Evolutionary conservation across 2,113 vertebrate species (phyloP).

Genomic region (Burhinus bistriatus): DNA sequence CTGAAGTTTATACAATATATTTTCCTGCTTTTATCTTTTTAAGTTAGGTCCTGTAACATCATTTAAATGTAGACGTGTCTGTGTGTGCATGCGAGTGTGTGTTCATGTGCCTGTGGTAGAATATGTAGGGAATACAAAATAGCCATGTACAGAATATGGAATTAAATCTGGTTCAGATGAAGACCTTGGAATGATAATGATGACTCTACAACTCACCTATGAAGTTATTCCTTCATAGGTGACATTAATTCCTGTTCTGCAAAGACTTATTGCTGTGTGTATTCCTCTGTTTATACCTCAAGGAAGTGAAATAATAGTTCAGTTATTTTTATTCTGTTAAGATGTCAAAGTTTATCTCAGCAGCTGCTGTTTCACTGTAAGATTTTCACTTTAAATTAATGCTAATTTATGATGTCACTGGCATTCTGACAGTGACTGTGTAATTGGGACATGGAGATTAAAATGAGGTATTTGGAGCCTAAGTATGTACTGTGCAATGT

Average conservation of each 20-base stretch:
- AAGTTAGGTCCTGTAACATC: background rate
- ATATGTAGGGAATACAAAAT: constrained; percentile 12
- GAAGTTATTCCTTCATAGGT: constrained; percentile 29
- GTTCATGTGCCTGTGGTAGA: background rate
- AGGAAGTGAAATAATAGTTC: constrained; percentile 63
- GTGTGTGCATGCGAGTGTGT: background rate
- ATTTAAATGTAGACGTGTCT: background rate
- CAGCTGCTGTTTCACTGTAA: constrained; percentile 54
- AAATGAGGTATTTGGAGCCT: constrained; percentile 1
- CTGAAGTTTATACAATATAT: background rate
- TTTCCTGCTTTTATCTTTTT: background rate
- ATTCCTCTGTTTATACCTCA: constrained; percentile 61
- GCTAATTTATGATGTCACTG: constrained; percentile 57
- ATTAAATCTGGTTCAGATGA: constrained; percentile 43
- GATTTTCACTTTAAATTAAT: constrained; percentile 68
- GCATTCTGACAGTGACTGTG: constrained; percentile 35
- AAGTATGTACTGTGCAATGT: background rate
- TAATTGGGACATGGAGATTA: constrained; percentile 42
- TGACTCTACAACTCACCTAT: constrained; percentile 42
- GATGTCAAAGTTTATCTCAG: constrained; percentile 69
- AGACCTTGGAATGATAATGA: constrained; percentile 42
- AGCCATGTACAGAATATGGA: background rate
- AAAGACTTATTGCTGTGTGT: constrained; percentile 22
- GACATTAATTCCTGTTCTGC: constrained; percentile 50
- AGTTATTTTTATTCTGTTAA: constrained; percentile 62